phyloP scores from a whole-genome alignment of 2,797 vertebrate species.

The Neostethus bicornis region DNA sequence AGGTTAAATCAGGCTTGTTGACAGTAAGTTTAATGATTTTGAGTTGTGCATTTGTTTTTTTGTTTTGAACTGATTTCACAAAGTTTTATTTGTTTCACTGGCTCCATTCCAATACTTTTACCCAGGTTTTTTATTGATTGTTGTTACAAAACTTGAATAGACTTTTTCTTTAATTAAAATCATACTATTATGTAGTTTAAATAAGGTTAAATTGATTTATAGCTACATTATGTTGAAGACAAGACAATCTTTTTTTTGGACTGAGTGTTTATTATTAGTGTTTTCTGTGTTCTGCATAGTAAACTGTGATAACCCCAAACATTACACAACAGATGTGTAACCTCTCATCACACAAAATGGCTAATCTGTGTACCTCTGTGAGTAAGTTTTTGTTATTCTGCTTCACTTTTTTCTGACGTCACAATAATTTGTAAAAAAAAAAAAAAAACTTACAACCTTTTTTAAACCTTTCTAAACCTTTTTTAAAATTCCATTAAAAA shows the following conservation, averaged over 20 bases:
- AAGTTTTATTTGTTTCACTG: background rate
- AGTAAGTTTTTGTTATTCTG: slow-evolving; percentile 13
- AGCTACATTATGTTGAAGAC: background rate
- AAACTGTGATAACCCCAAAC: background rate
- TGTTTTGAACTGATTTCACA: background rate
- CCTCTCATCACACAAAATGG: background rate
- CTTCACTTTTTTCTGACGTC: background rate
- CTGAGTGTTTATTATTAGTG: background rate
- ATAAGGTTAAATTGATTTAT: background rate
- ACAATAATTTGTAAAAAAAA: background rate
- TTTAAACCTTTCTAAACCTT: background rate
- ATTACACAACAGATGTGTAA: background rate
- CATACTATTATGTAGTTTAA: background rate
- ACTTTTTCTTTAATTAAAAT: too few species aligned
- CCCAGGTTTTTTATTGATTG: too few species aligned
- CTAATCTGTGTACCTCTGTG: slow-evolving; percentile 2
- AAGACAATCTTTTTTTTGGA: too few species aligned
- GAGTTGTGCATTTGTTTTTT: background rate
- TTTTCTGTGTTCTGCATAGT: background rate
- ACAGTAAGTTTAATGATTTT: background rate
- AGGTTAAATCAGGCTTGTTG: too few species aligned
- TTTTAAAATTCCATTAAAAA: too few species aligned
- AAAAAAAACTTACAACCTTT: background rate
- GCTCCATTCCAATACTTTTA: background rate
- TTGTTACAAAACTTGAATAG: too few species aligned